Base-by-base conservation (phyloP, 1,140 invertebrate genomes). In the Elymnias hypermnestra region DNA sequence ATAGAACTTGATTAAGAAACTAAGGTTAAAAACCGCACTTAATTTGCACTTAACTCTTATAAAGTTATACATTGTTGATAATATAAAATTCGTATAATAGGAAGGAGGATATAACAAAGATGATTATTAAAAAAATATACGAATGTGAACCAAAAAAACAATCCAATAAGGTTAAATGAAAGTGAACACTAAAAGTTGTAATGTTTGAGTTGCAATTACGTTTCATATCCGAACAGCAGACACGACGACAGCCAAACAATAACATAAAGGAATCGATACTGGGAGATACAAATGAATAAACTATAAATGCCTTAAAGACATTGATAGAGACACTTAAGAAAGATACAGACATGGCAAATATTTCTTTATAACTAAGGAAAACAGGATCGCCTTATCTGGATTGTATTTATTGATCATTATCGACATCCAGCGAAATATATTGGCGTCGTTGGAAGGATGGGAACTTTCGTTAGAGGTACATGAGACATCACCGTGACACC, bases 231-330 rank as follows among this genome's bases (percentile, higher is more conserved):
- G 38, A 55, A 42, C 46, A 71, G 61, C 47, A 72, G 73, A 75
- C 65, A 46, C 58, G 62, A 73, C 56, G 64, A 65, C 59, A 54
- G 54, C 67, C 65, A 70, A 75, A 78, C 72, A 79, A 72, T 79
- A 81, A 78, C 72, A 81, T 73, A 76, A 74, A 72, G 60, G 72
- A 73, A 73, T 83, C 71, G 72, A 72, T 73, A 70, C 61, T 63
- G 49, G 48, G 45, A 75, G 65, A 78, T 76, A 83, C 71, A 78
- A 83, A 83, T 83, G 74, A 81, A 77, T 78, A 72, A 81, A 78
- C 79, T 81, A 77, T 81, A 77, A 77, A 83, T 72, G 71, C 60
- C 69, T 73, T 78, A 70, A 83, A 79, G 70, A 78, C 66, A 70
- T 72, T 74, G 63, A 53, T 62, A 59, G 41, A n/a, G 15, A 47